Percentiles rank a stretch among this genome's conserved stretches.
phyloP scores from a whole-genome alignment of 2,113 vertebrate species.

The Oncorhynchus clarkii region DNA sequence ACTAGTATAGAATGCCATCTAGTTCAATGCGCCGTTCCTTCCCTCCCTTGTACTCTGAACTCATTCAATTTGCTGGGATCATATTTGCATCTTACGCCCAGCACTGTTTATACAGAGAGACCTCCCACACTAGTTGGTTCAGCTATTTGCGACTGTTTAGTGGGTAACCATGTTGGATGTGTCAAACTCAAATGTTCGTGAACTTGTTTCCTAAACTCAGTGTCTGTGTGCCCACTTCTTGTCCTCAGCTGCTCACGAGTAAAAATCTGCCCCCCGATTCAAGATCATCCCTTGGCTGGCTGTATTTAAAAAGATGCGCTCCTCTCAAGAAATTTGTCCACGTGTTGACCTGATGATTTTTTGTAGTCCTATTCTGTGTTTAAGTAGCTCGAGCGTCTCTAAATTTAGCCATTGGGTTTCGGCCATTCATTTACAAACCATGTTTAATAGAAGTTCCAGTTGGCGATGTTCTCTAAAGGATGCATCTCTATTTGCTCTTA shows the following conservation, averaged over 20 bases:
- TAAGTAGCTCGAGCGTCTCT: slow-evolving; percentile 66
- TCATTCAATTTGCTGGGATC: too few species aligned
- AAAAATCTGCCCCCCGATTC: slow-evolving; percentile 82
- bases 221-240: slow-evolving; percentile 98
- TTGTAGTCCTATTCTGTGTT: slow-evolving; percentile 64
- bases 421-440: slow-evolving; percentile 61
- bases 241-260: slow-evolving; percentile 98
- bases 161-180: slow-evolving; percentile 30
- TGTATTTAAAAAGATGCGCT: slow-evolving; percentile 76
- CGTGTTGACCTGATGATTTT: slow-evolving; percentile 77
- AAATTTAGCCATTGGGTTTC: slow-evolving; percentile 64
- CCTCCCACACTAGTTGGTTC: not conserved
- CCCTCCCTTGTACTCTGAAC: too few species aligned
- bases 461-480: slow-evolving; percentile 21
- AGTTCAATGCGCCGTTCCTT: not conserved
- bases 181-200: slow-evolving; percentile 69
- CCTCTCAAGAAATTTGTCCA: slow-evolving; percentile 58
- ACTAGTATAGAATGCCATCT: not conserved
- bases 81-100: too few species aligned
- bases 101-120: not conserved
- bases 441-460: slow-evolving; percentile 40
- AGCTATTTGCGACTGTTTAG: slow-evolving; percentile 42
- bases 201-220: slow-evolving; percentile 64
- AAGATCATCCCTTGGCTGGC: slow-evolving; percentile 88
- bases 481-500: slow-evolving; percentile 38